phyloP scores from a whole-genome alignment of 2,797 vertebrate genomes.

The Pogoniulus pusillus region DNA sequence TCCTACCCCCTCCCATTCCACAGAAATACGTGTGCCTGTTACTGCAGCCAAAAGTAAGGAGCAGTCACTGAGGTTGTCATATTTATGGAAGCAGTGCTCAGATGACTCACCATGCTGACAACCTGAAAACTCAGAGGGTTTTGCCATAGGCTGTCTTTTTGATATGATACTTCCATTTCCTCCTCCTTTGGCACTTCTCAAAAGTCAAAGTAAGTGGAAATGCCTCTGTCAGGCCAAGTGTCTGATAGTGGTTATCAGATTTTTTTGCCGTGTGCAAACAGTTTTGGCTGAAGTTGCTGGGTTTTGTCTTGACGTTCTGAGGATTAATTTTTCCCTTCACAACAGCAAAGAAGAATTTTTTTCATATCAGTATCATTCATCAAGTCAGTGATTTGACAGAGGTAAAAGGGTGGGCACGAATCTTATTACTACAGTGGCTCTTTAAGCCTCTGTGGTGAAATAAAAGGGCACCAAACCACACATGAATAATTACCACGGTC shows the following conservation, averaged over 20 bases:
- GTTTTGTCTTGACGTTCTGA: neutral
- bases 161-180: neutral
- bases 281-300: neutral
- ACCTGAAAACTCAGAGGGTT: neutral
- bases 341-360: neutral
- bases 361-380: neutral
- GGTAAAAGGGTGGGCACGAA: neutral
- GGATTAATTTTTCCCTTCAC: neutral
- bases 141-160: too few species aligned
- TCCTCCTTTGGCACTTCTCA: neutral
- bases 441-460: neutral
- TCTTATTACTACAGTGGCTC: neutral
- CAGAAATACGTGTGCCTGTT: neutral
- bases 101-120: neutral
- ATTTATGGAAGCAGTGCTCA: neutral
- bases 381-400: neutral
- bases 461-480: constrained; percentile 10
- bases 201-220: neutral
- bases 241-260: neutral
- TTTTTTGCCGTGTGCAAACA: rapidly evolving
- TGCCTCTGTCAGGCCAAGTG: rapidly evolving
- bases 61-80: neutral
- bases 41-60: neutral
- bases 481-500: neutral
- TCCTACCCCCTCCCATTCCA: neutral